Evolutionary conservation across 2,113 vertebrate genomes (phyloP).

Genomic region (Opisthocomus hoazin): DNA sequence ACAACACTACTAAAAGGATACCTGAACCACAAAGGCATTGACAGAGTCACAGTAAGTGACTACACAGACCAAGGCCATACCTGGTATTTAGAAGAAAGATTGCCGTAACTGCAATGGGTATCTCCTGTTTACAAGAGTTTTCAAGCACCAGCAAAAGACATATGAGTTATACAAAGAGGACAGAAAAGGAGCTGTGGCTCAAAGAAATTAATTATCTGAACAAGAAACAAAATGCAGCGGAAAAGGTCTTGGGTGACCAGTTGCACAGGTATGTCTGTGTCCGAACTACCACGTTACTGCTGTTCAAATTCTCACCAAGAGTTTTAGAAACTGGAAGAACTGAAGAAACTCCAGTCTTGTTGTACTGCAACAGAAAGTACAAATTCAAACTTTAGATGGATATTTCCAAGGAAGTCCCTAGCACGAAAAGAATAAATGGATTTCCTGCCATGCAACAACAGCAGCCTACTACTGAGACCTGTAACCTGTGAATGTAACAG

Average conservation of each 20-base stretch:
- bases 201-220: not conserved
- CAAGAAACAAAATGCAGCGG: not conserved
- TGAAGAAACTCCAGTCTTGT: not conserved
- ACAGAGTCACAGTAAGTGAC: not conserved
- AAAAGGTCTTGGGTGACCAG: not conserved
- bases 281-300: not conserved
- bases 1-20: not conserved
- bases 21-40: not conserved
- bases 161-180: fast-evolving
- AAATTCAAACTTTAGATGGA: not conserved
- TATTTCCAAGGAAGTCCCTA: not conserved
- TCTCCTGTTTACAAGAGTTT: not conserved
- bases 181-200: not conserved
- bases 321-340: not conserved
- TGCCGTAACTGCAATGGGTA: not conserved
- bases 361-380: not conserved
- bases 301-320: not conserved
- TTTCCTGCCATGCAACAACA: not conserved
- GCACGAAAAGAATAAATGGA: not conserved
- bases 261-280: not conserved
- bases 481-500: not conserved
- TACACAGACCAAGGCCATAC: not conserved
- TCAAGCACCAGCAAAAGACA: not conserved
- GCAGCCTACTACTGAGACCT: not conserved
- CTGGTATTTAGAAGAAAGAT: not conserved